A percentile compares a stretch with the other conserved stretches of the same genome.
These are phyloP conservation scores for Antennarius maculatus DNA, from an alignment of 2,797 vertebrate species.

Conservation along the genomic window DNA sequence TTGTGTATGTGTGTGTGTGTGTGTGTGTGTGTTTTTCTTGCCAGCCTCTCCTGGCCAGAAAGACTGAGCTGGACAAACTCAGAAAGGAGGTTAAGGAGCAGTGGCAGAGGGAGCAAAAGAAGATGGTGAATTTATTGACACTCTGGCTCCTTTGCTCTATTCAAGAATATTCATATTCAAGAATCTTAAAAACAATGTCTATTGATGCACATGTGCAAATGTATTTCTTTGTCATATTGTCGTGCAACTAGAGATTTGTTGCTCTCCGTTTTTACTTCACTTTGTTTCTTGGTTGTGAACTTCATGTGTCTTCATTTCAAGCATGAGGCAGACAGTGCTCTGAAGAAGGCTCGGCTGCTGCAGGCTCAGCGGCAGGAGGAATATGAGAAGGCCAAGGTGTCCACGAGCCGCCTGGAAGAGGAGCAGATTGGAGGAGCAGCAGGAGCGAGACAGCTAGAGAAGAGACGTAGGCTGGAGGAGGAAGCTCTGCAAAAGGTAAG, in stretches of 20 bases:
- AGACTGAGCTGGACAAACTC: slow-evolving; percentile 94
- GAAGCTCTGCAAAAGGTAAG: slow-evolving; percentile 94
- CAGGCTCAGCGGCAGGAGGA: slow-evolving; percentile 93
- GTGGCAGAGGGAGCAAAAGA: slow-evolving; percentile 97
- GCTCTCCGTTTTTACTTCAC: too few relatives aligned
- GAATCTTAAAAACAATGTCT: slow-evolving; percentile 15
- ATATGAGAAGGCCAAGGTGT: slow-evolving; percentile 92
- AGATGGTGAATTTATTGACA: slow-evolving; percentile 86
- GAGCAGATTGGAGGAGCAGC: slow-evolving; percentile 84
- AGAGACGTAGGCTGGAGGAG: slow-evolving; percentile 91
- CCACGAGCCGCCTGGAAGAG: slow-evolving; percentile 90
- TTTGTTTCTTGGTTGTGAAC: neutral
- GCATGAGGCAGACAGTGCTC: slow-evolving; percentile 91
- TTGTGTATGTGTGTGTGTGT: slow-evolving; percentile 10
- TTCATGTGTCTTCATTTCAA: slow-evolving; percentile 52
- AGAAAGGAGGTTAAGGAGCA: slow-evolving; percentile 98
- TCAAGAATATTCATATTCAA: slow-evolving; percentile 24
- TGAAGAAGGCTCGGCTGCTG: slow-evolving; percentile 90
- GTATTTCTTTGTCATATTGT: slow-evolving; percentile 3
- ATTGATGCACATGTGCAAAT: slow-evolving; percentile 21
- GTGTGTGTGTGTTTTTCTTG: slow-evolving; percentile 28
- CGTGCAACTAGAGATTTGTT: neutral
- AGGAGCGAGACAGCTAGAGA: slow-evolving; percentile 89
- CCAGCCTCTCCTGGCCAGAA: slow-evolving; percentile 92
- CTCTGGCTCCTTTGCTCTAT: neutral